Evolutionary conservation across 2,888 invertebrate species (phyloP).

Genomic region (Neelides folsomi): DNA sequence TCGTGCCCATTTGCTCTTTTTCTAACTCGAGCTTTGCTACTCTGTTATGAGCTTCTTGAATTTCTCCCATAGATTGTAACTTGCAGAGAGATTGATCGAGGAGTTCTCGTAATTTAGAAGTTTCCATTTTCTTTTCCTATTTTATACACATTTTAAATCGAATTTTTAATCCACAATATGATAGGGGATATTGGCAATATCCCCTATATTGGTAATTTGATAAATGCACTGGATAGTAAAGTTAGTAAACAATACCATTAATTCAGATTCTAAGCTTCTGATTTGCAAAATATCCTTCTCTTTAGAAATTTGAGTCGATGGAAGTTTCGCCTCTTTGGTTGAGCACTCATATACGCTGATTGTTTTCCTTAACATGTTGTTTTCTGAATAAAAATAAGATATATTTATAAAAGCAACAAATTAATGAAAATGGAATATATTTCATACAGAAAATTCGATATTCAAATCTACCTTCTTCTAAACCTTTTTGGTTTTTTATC

Average conservation of each 20-base stretch:
- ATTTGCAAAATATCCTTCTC: too few relatives aligned
- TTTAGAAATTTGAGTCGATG: too few relatives aligned
- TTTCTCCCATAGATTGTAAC: constrained; percentile 21
- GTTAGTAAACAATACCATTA: too few relatives aligned
- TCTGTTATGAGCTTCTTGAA: constrained; percentile 21
- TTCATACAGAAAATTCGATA: too few relatives aligned
- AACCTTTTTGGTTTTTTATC: constrained; percentile 24
- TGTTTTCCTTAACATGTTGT: neutral
- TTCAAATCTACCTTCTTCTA: constrained; percentile 30
- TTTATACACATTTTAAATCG: neutral
- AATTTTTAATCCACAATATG: neutral
- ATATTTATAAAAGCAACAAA: too few relatives aligned
- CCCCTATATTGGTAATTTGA: too few relatives aligned
- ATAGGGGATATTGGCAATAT: too few relatives aligned
- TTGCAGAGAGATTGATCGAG: constrained; percentile 26
- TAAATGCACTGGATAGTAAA: too few relatives aligned
- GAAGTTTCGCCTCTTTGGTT: too few relatives aligned
- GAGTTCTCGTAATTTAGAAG: constrained; percentile 10
- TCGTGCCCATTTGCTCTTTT: constrained; percentile 17
- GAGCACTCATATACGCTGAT: too few relatives aligned
- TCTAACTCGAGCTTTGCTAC: constrained; percentile 25
- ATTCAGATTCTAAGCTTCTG: too few relatives aligned
- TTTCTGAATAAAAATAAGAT: constrained; percentile 5
- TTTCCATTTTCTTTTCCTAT: constrained; percentile 21
- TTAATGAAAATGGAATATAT: too few relatives aligned